phyloP scores from a whole-genome alignment of 2,797 vertebrate species.

The Channa striata region DNA sequence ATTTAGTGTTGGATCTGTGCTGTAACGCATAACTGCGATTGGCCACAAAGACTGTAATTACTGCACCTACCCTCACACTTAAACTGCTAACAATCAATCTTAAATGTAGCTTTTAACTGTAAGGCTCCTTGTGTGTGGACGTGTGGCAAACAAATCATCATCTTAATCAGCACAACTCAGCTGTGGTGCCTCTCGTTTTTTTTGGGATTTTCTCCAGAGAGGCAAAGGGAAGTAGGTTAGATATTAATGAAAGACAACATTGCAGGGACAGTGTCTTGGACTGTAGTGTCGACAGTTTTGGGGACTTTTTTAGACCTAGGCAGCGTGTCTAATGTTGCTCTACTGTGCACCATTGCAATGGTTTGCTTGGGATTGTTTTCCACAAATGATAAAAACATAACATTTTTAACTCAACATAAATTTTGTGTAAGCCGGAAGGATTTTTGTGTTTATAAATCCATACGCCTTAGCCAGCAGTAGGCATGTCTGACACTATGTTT shows the following conservation, averaged over 20 bases:
- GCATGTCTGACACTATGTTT: constrained; percentile 2
- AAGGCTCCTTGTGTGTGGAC: neutral
- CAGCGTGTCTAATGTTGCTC: neutral
- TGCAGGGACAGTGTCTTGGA: constrained; percentile 6
- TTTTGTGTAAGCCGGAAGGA: neutral
- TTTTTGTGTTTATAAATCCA: constrained; percentile 9
- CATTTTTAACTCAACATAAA: neutral
- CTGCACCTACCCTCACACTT: neutral
- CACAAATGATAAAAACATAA: neutral
- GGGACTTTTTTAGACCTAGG: neutral
- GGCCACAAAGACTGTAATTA: constrained; percentile 24
- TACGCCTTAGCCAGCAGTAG: constrained; percentile 5
- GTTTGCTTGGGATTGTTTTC: neutral
- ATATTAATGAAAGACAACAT: constrained; percentile 22
- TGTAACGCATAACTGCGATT: neutral
- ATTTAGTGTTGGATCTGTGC: neutral
- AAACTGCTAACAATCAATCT: constrained; percentile 27
- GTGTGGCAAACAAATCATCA: constrained; percentile 22
- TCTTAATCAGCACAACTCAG: constrained; percentile 30
- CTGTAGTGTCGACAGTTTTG: no score
- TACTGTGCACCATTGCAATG: neutral
- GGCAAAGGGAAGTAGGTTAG: constrained; percentile 26
- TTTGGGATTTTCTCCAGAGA: constrained; percentile 2
- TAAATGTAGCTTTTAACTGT: constrained; percentile 18
- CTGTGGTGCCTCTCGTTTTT: constrained; percentile 1